Conservation (phyloP, 2,113 vertebrate genomes). For the Laterallus jamaicensis region DNA sequence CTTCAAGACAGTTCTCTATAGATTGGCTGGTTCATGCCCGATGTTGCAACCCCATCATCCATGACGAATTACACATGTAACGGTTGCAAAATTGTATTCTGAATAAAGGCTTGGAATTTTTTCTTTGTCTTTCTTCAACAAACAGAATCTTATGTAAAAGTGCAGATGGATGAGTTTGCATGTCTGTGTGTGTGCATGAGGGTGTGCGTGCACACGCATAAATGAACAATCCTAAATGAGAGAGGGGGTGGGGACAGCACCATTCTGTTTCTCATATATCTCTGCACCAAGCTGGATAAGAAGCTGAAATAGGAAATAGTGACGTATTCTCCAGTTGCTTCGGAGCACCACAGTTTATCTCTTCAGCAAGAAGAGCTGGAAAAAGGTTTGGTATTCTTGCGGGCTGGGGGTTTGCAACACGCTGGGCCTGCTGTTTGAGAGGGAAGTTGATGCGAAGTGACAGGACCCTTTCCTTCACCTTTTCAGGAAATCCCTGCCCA, state of each 20-base stretch:
- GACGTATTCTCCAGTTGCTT: background rate
- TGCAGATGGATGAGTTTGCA: background rate
- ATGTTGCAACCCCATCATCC: background rate
- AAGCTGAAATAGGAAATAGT: background rate
- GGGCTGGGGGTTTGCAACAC: background rate
- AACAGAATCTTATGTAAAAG: background rate
- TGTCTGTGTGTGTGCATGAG: background rate
- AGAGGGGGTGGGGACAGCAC: background rate
- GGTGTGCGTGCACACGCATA: fast-evolving
- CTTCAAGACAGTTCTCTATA: background rate
- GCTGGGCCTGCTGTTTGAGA: background rate
- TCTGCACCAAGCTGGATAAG: background rate
- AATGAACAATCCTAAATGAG: background rate
- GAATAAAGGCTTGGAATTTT: background rate
- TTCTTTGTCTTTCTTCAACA: background rate
- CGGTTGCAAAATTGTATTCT: constrained; percentile 7
- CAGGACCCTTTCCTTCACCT: background rate
- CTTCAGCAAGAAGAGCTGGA: background rate
- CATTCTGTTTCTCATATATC: background rate
- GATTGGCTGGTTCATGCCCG: background rate
- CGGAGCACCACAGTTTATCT: background rate
- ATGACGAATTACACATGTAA: background rate
- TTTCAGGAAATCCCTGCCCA: background rate
- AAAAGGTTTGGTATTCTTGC: background rate
- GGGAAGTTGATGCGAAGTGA: background rate